These are phyloP conservation scores for Herminia tarsipennalis DNA, from an alignment of 2,888 invertebrate species.

Conservation along the genomic window DNA sequence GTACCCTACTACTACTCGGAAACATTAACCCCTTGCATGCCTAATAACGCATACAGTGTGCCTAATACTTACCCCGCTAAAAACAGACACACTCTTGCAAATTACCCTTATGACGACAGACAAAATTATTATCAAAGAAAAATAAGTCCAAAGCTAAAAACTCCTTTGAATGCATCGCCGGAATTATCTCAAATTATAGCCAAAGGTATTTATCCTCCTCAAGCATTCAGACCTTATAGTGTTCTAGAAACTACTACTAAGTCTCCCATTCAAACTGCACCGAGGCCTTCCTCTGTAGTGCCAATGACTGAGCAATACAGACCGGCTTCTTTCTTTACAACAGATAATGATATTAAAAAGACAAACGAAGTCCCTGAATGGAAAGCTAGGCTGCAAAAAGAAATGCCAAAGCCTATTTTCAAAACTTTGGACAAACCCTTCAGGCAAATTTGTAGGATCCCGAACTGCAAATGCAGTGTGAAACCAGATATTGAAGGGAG, in stretches of 20 bases:
- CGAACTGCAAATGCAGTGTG: conserved; percentile 76
- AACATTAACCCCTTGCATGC: conserved; percentile 76
- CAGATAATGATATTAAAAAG: conserved; percentile 58
- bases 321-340: conserved; percentile 74
- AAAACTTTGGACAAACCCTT: conserved; percentile 71
- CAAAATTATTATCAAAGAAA: conserved; percentile 65
- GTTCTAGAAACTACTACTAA: conserved; percentile 71
- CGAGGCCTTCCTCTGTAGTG: conserved; percentile 77
- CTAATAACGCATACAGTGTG: conserved; percentile 70
- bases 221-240: conserved; percentile 75
- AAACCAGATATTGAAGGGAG: conserved; percentile 56
- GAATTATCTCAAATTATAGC: conserved; percentile 61
- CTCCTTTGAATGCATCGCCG: conserved; percentile 55
- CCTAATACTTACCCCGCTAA: conserved; percentile 54
- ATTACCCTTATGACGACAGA: conserved; percentile 69
- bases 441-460: conserved; percentile 71
- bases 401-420: conserved; percentile 59
- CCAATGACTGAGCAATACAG: conserved; percentile 77
- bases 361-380: conserved; percentile 72
- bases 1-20: conserved; percentile 81
- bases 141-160: conserved; percentile 57
- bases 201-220: conserved; percentile 61
- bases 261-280: conserved; percentile 60
- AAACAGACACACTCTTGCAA: conserved; percentile 70
- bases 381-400: conserved; percentile 73